Conservation (phyloP, 2,888 invertebrate genomes). For the Nemoura dubitans region DNA sequence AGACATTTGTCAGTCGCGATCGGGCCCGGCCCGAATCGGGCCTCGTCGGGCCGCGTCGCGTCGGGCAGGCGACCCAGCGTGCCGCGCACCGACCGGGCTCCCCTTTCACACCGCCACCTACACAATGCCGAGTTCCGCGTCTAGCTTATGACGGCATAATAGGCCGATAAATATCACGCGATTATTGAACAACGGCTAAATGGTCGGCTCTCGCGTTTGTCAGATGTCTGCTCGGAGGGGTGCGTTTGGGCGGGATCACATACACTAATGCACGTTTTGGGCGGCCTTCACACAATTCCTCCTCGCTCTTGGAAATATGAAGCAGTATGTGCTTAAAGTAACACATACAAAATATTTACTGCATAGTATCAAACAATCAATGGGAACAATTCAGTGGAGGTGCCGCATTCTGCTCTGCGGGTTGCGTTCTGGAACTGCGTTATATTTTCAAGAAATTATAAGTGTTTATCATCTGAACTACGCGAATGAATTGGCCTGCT, state of each 20-base stretch:
- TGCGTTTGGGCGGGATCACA: not conserved
- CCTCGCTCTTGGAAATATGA: too few species aligned
- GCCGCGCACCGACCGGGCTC: not conserved
- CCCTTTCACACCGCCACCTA: not conserved
- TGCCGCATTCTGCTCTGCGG: too few species aligned
- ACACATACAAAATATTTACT: too few species aligned
- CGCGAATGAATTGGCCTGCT: too few species aligned
- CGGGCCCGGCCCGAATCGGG: slow-evolving; percentile 2
- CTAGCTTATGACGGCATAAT: not conserved
- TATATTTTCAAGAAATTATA: too few species aligned
- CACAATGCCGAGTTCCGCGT: not conserved
- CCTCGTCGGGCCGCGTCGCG: not conserved
- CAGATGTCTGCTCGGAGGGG: not conserved
- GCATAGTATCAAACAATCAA: too few species aligned
- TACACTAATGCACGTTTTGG: too few species aligned
- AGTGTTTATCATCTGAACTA: too few species aligned
- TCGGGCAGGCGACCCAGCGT: not conserved
- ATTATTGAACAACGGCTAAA: not conserved
- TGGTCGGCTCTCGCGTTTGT: not conserved
- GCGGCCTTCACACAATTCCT: too few species aligned
- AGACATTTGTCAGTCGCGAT: slow-evolving; percentile 34
- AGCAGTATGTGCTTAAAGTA: too few species aligned
- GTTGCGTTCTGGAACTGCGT: too few species aligned
- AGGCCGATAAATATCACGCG: slow-evolving; percentile 7
- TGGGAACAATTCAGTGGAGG: too few species aligned